These are phyloP conservation scores for Pocillopora grandis DNA, from an alignment of 92 coral and sea anemone species.

Conservation along the genomic window DNA sequence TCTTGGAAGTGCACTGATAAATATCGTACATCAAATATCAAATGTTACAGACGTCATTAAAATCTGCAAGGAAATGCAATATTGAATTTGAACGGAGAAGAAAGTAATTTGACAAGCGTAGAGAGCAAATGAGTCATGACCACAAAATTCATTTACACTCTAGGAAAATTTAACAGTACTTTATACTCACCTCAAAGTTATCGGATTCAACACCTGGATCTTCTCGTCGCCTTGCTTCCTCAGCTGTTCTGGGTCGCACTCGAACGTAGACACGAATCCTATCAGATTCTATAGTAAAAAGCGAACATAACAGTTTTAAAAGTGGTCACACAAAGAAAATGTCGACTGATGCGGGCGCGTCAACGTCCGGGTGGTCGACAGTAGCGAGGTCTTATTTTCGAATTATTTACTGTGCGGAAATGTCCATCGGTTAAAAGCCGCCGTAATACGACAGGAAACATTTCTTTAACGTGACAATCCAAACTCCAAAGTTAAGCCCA, in stretches of 20 bases:
- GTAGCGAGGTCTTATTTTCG: background rate
- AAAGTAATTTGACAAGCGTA: background rate
- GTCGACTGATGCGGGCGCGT: background rate
- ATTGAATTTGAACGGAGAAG: background rate
- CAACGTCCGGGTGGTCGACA: background rate
- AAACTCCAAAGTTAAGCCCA: background rate
- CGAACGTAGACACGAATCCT: slow-evolving; percentile 89
- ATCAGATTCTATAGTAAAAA: slow-evolving; percentile 62
- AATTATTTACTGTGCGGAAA: background rate
- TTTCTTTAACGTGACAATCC: background rate
- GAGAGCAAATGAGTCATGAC: background rate
- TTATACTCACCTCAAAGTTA: slow-evolving; percentile 73
- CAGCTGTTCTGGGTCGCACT: slow-evolving; percentile 72
- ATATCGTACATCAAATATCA: too few relatives aligned
- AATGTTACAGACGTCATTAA: background rate
- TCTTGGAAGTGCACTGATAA: too few relatives aligned
- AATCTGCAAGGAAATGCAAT: slow-evolving; percentile 6
- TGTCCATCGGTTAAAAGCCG: background rate
- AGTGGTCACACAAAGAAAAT: background rate
- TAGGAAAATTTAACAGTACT: background rate
- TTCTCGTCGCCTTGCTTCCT: slow-evolving; percentile 76
- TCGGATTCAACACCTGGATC: slow-evolving; percentile 65
- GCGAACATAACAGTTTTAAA: slow-evolving; percentile 1
- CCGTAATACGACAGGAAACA: background rate
- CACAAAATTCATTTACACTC: background rate